These are phyloP conservation scores for Tipula helvola DNA, from an alignment of 2,888 invertebrate genomes.

Conservation along the genomic window DNA sequence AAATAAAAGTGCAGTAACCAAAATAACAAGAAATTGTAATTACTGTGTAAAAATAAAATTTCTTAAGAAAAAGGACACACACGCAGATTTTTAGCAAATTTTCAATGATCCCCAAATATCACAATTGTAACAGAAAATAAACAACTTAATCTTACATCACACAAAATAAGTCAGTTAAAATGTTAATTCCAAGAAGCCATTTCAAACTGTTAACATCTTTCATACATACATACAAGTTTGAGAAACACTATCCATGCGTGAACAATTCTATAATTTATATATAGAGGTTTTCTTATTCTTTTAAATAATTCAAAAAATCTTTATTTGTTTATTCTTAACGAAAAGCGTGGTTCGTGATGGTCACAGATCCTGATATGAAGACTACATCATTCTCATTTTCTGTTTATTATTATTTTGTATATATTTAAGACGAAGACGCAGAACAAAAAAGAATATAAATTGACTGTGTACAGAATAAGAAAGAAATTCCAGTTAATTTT, in stretches of 20 bases:
- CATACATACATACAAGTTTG: background rate
- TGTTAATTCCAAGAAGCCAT: background rate
- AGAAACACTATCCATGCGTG: slow-evolving; percentile 4
- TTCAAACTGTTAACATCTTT: background rate
- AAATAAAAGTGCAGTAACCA: background rate
- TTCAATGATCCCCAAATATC: background rate
- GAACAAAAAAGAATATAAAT: background rate
- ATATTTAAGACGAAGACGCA: background rate
- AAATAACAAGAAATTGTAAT: background rate
- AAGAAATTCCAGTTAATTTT: background rate
- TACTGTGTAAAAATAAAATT: no score
- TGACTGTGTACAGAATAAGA: background rate
- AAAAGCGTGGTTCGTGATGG: slow-evolving; percentile 10
- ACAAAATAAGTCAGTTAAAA: background rate
- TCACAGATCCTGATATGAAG: slow-evolving; percentile 7
- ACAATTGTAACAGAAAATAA: background rate
- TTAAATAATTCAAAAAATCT: slow-evolving; percentile 5
- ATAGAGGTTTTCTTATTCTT: background rate
- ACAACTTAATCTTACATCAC: background rate
- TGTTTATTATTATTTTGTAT: background rate
- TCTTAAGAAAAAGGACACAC: background rate
- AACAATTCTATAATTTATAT: background rate
- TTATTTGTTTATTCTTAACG: background rate
- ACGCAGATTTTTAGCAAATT: background rate
- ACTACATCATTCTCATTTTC: background rate